Conservation (phyloP, 2,113 vertebrate genomes). For the Leucoraja erinaceus region DNA sequence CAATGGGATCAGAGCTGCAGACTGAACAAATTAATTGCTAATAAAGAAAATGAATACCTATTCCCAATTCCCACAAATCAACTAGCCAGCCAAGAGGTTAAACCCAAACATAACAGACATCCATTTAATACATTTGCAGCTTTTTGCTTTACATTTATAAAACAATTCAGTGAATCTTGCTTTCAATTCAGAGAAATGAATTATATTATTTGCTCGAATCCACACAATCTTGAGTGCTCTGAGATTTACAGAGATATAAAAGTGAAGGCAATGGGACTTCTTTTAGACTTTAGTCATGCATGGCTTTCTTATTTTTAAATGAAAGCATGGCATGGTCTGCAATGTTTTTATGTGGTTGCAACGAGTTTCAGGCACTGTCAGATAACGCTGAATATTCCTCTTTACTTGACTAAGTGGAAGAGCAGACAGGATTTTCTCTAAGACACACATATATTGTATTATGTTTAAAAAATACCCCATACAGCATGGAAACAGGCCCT, state of each 20-base stretch:
- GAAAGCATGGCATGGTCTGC: neutral
- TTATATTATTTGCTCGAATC: neutral
- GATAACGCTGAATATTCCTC: neutral
- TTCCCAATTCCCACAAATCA: conserved; percentile 17
- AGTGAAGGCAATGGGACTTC: neutral
- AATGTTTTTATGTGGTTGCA: neutral
- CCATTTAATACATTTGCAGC: neutral
- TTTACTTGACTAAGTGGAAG: neutral
- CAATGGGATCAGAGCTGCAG: neutral
- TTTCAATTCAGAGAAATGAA: too few relatives aligned
- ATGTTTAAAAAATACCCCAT: too few relatives aligned
- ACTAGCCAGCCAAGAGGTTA: conserved; percentile 18
- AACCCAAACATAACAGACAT: conserved; percentile 10
- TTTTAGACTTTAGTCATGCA: neutral
- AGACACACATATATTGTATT: too few relatives aligned
- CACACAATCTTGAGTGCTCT: neutral
- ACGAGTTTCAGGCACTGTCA: neutral
- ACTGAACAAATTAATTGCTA: neutral
- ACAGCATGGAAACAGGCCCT: too few relatives aligned
- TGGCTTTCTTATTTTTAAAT: neutral
- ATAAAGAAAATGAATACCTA: conserved; percentile 29
- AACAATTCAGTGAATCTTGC: neutral
- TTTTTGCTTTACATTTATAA: neutral
- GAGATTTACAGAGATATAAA: too few relatives aligned
- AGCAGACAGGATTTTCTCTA: neutral